These are phyloP conservation scores for Dunckerocampus dactyliophorus DNA, from an alignment of 2,113 vertebrate genomes.

Conservation along the genomic window DNA sequence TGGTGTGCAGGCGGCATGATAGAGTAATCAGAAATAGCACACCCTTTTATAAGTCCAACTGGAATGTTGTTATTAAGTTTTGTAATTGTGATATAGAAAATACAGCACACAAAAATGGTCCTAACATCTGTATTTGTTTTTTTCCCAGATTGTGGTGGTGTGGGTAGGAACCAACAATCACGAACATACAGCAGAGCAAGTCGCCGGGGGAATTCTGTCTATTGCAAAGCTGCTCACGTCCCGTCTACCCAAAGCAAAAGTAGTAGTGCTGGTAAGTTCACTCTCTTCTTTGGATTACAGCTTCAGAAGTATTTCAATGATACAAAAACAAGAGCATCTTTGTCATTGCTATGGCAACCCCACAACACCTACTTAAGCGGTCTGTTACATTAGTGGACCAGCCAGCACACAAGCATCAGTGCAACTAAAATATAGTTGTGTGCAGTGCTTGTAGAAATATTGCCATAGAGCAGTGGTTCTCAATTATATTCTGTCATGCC, in stretches of 20 bases:
- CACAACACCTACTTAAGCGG: too few relatives aligned
- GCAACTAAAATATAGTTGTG: too few relatives aligned
- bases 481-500: too few relatives aligned
- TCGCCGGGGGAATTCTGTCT: slow-evolving; percentile 88
- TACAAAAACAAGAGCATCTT: too few relatives aligned
- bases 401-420: too few relatives aligned
- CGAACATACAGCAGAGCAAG: slow-evolving; percentile 88
- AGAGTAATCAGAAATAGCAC: neutral
- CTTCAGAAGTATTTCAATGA: too few relatives aligned
- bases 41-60: neutral
- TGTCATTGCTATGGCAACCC: too few relatives aligned
- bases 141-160: slow-evolving; percentile 85
- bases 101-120: neutral
- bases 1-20: neutral
- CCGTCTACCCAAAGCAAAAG: slow-evolving; percentile 87
- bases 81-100: neutral
- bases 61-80: slow-evolving; percentile 1
- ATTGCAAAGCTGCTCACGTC: slow-evolving; percentile 84
- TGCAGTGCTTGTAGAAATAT: too few relatives aligned
- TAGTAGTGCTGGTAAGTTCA: slow-evolving; percentile 85
- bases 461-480: too few relatives aligned
- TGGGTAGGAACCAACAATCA: slow-evolving; percentile 98
- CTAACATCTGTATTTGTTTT: slow-evolving; percentile 16
- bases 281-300: neutral
- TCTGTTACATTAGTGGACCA: too few relatives aligned